phyloP scores from a whole-genome alignment of 2,797 vertebrate species.

The Lutjanus argentimaculatus region DNA sequence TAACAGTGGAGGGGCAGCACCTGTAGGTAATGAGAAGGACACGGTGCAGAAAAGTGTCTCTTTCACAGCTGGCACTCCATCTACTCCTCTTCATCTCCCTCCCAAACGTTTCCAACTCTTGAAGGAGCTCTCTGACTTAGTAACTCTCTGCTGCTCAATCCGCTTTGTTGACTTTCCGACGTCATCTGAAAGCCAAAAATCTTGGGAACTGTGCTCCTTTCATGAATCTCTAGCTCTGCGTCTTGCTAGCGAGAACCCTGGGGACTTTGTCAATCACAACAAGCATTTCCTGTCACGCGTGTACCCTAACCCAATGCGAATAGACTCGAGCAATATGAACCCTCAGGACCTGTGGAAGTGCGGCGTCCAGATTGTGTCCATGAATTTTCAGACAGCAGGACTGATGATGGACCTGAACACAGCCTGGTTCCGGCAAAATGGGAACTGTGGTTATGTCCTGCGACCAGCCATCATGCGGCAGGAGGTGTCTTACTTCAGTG shows the following conservation, averaged over 20 bases:
- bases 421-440: constrained; percentile 95
- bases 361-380: constrained; percentile 94
- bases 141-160: constrained; percentile 92
- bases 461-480: constrained; percentile 96
- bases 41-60: constrained; percentile 73
- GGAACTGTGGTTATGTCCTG: constrained; percentile 93
- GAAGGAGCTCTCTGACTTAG: constrained; percentile 92
- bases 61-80: constrained; percentile 16
- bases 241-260: constrained; percentile 89
- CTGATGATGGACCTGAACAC: constrained; percentile 97
- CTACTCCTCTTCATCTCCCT: constrained; percentile 46
- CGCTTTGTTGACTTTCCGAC: constrained; percentile 91
- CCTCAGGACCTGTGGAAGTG: constrained; percentile 97
- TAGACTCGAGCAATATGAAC: constrained; percentile 97
- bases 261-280: constrained; percentile 96
- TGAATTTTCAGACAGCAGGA: constrained; percentile 96
- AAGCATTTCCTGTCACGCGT: constrained; percentile 93
- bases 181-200: constrained; percentile 90
- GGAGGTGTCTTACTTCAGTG: constrained; percentile 95
- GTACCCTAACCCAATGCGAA: constrained; percentile 92
- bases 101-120: constrained; percentile 85
- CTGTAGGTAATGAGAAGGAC: constrained; percentile 67
- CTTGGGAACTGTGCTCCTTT: constrained; percentile 94
- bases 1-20: constrained; percentile 72
- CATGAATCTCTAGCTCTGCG: constrained; percentile 91